Evolutionary conservation across 2,888 invertebrate genomes (phyloP).

Genomic region (Drosophila formosana): DNA sequence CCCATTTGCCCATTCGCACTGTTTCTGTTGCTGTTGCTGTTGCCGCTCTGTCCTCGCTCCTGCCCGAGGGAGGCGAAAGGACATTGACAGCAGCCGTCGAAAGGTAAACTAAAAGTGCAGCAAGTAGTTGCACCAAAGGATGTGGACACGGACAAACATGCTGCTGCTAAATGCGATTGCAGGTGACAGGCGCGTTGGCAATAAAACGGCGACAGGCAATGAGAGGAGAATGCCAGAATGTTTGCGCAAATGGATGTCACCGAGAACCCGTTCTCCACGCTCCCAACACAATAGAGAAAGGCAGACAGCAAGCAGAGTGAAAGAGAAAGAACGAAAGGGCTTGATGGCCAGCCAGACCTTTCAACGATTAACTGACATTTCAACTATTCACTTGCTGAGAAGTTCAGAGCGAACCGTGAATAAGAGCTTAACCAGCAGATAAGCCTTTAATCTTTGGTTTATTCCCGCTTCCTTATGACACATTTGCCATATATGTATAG

Average conservation of each 20-base stretch:
- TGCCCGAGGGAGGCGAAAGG: slow-evolving; percentile 50
- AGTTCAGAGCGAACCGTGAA: slow-evolving; percentile 7
- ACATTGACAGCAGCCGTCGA: slow-evolving; percentile 71
- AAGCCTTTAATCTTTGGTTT: slow-evolving; percentile 5
- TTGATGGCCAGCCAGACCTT: slow-evolving; percentile 55
- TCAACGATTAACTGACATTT: slow-evolving; percentile 62
- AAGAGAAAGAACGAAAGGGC: slow-evolving; percentile 18
- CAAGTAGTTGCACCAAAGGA: slow-evolving; percentile 61
- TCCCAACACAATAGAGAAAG: slow-evolving; percentile 7
- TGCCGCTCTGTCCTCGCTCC: not conserved
- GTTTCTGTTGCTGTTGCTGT: not conserved
- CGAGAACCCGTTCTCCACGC: not conserved
- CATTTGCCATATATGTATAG: not conserved
- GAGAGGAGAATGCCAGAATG: slow-evolving; percentile 45
- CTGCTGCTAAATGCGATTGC: slow-evolving; percentile 47
- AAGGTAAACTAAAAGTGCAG: slow-evolving; percentile 69
- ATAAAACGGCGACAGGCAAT: slow-evolving; percentile 42
- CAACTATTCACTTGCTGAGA: slow-evolving; percentile 3
- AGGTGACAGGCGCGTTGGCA: slow-evolving; percentile 68
- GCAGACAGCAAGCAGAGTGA: slow-evolving; percentile 22
- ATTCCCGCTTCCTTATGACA: not conserved
- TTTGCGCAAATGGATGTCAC: slow-evolving; percentile 17
- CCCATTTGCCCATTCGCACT: slow-evolving; percentile 7
- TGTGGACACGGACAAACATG: slow-evolving; percentile 36
- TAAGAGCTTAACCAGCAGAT: slow-evolving; percentile 6